A percentile compares a stretch with the other conserved stretches of the same genome.
These are phyloP conservation scores for Drosophila suboccidentalis DNA, from an alignment of 2,888 invertebrate species.

Conservation along the genomic window DNA sequence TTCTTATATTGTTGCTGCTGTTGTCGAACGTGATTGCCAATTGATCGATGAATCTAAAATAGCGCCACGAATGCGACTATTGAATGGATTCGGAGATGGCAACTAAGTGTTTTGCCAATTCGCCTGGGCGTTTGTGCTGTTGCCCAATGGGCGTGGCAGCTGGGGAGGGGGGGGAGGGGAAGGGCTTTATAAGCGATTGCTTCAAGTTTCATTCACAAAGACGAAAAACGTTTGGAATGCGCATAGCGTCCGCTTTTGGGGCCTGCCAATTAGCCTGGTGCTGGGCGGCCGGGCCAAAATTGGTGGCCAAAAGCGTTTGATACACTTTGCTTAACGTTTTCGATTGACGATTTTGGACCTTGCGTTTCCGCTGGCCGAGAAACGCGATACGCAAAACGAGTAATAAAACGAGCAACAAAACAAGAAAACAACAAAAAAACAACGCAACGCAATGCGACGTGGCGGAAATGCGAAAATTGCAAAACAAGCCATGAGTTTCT, in stretches of 20 bases:
- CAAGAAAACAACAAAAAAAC: not conserved
- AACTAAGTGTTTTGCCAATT: conserved; percentile 44
- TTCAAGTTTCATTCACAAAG: conserved; percentile 60
- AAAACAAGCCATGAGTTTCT: conserved; percentile 35
- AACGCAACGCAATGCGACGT: conserved; percentile 16
- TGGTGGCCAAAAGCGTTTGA: conserved; percentile 65
- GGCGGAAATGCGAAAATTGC: conserved; percentile 55
- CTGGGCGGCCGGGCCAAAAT: conserved; percentile 49
- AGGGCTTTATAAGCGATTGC: conserved; percentile 3
- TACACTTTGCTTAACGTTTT: conserved; percentile 68
- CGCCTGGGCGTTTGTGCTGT: conserved; percentile 11
- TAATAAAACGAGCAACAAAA: conserved; percentile 4
- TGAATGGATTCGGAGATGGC: conserved; percentile 44
- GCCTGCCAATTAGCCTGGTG: conserved; percentile 45
- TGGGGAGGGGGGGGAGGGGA: not conserved
- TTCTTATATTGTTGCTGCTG: not conserved
- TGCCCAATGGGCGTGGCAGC: conserved; percentile 15
- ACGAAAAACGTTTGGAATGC: conserved; percentile 51
- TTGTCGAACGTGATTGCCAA: conserved; percentile 60
- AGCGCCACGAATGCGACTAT: conserved; percentile 50
- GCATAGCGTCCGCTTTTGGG: conserved; percentile 40
- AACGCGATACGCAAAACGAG: conserved; percentile 26
- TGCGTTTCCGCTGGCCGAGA: conserved; percentile 63
- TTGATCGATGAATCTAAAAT: conserved; percentile 74
- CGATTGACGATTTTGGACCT: conserved; percentile 46